These are phyloP conservation scores for Eumerus sabulonum DNA, from an alignment of 2,888 invertebrate species.

Conservation along the genomic window DNA sequence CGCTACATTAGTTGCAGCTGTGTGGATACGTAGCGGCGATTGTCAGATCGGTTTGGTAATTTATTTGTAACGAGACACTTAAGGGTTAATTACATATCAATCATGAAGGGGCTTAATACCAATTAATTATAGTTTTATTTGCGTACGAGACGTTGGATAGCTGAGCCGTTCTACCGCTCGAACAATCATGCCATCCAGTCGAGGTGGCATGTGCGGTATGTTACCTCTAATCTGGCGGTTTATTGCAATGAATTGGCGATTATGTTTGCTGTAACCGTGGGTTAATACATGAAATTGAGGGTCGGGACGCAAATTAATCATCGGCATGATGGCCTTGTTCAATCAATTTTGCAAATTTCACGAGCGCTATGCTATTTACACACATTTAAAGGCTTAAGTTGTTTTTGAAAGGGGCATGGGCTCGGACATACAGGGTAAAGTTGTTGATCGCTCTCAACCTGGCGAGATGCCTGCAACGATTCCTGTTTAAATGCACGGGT, in stretches of 20 bases:
- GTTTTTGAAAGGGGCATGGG: no score
- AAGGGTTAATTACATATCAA: constrained; percentile 70
- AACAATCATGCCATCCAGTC: constrained; percentile 48
- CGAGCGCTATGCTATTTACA: background rate
- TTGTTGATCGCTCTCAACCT: no score
- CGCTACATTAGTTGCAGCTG: constrained; percentile 30
- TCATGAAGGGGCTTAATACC: constrained; percentile 66
- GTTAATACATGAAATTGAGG: constrained; percentile 62
- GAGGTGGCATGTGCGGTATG: constrained; percentile 50
- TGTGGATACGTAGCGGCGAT: constrained; percentile 20
- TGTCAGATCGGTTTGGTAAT: constrained; percentile 64
- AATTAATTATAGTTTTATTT: constrained; percentile 68
- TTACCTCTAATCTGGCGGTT: constrained; percentile 66
- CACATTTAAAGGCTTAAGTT: background rate
- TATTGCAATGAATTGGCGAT: constrained; percentile 68
- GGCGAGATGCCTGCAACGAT: no score
- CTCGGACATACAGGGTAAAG: no score
- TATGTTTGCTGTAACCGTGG: constrained; percentile 65
- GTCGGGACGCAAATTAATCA: constrained; percentile 63
- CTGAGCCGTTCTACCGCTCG: constrained; percentile 5
- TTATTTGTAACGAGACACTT: constrained; percentile 70
- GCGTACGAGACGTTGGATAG: constrained; percentile 53
- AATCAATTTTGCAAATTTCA: constrained; percentile 15
- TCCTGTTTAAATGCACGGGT: no score
- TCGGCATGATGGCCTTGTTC: constrained; percentile 30